Conservation (phyloP, 2,888 invertebrate species). For the Heteromyza rotundicornis region DNA sequence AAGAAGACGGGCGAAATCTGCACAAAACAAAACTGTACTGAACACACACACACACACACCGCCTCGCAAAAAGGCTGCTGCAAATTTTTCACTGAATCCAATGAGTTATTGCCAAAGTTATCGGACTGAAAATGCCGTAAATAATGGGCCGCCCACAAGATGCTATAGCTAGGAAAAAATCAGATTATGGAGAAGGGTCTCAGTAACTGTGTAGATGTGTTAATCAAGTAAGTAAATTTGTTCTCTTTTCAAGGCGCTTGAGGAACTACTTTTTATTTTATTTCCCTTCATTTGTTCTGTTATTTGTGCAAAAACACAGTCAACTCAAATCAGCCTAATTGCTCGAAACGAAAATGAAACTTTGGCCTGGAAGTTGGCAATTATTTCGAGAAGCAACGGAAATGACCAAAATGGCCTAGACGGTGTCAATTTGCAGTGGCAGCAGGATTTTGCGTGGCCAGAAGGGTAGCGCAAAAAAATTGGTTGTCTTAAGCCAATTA, state of each 20-base stretch:
- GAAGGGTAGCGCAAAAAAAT: neutral
- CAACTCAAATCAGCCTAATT: neutral
- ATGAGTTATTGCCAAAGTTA: slow-evolving; percentile 51
- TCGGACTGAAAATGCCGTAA: slow-evolving; percentile 26
- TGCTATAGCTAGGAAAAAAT: neutral
- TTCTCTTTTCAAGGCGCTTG: too few species aligned
- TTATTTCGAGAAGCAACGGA: neutral
- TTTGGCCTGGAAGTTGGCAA: neutral
- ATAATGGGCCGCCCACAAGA: neutral
- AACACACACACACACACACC: neutral
- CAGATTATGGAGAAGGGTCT: too few species aligned
- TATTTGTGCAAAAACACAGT: too few species aligned
- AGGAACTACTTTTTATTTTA: too few species aligned
- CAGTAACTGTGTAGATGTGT: too few species aligned
- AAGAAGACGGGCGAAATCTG: neutral
- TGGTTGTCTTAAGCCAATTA: neutral
- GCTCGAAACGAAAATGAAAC: neutral
- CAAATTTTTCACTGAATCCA: slow-evolving; percentile 24
- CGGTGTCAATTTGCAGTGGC: neutral
- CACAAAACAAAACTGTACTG: neutral
- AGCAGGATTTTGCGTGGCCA: neutral
- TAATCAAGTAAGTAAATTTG: too few species aligned
- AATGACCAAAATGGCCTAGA: neutral
- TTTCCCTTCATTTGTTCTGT: too few species aligned
- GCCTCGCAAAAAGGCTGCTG: neutral